phyloP scores from a whole-genome alignment of 1,140 invertebrate species.

The Hyphantria cunea region DNA sequence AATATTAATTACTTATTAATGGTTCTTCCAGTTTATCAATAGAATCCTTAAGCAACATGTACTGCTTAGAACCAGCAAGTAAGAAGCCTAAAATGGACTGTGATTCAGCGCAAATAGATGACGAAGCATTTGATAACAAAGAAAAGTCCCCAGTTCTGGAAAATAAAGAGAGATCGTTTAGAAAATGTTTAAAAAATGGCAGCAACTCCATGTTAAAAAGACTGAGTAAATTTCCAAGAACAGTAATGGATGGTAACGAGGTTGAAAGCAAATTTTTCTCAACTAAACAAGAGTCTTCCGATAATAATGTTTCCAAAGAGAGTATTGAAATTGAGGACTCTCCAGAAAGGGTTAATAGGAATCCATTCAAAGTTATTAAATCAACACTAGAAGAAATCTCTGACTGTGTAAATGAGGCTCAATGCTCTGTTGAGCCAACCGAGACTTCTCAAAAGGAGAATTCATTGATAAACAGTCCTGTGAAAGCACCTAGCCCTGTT shows the following conservation, averaged over 20 bases:
- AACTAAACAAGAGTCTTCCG: conserved; percentile 6
- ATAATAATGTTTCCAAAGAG: conserved; percentile 13
- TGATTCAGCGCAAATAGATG: conserved; percentile 35
- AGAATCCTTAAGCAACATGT: conserved; percentile 73
- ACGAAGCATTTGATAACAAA: conserved; percentile 30
- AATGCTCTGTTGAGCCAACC: conserved; percentile 38
- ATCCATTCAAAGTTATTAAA: conserved; percentile 36
- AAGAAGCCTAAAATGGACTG: conserved; percentile 61
- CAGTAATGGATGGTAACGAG: conserved; percentile 62
- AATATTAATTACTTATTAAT: conserved; percentile 14
- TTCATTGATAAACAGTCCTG: conserved; percentile 39
- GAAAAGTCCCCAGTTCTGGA: conserved; percentile 74
- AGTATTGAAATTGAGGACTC: conserved; percentile 51
- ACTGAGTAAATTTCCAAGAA: conserved; percentile 74
- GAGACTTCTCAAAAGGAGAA: conserved; percentile 58
- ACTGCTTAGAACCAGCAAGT: conserved; percentile 60
- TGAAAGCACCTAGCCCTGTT: conserved; percentile 50
- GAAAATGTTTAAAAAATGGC: conserved; percentile 53
- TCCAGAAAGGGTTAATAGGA: conserved; percentile 42
- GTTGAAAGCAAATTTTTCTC: conserved; percentile 77
- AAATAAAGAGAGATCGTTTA: conserved; percentile 66
- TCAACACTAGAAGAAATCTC: conserved; percentile 3
- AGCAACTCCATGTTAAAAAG: conserved; percentile 60
- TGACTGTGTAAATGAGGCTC: conserved; percentile 34
- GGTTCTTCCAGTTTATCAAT: conserved; percentile 67